Evolutionary conservation across 2,888 invertebrate species (phyloP).

Genomic region (Choristoneura rosaceana): DNA sequence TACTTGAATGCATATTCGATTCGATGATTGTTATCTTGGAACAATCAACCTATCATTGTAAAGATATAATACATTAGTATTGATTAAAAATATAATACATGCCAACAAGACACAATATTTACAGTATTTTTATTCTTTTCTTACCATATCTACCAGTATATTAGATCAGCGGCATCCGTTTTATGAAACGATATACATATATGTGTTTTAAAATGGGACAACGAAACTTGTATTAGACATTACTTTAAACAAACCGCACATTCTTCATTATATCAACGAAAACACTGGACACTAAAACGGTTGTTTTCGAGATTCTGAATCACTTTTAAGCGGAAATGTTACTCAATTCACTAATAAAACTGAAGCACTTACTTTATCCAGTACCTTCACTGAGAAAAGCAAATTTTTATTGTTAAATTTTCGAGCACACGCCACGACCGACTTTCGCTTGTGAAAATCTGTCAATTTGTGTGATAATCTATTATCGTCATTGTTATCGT

Average conservation of each 20-base stretch:
- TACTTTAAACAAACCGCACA: not conserved
- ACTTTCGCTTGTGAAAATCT: conserved; percentile 22
- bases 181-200: not conserved
- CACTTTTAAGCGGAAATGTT: not conserved
- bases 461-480: conserved; percentile 30
- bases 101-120: conserved; percentile 5
- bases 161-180: not conserved
- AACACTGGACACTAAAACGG: not conserved
- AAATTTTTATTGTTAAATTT: conserved; percentile 12
- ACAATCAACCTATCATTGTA: conserved; percentile 26
- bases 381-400: not conserved
- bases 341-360: conserved; percentile 1
- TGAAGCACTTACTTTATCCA: conserved; percentile 14
- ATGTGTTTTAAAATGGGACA: not conserved
- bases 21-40: conserved; percentile 18
- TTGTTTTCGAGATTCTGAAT: not conserved
- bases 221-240: not conserved
- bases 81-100: conserved; percentile 7
- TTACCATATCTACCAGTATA: not conserved
- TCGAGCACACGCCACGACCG: conserved; percentile 15
- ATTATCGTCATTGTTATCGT: conserved; percentile 35
- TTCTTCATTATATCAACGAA: conserved; percentile 7
- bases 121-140: not conserved
- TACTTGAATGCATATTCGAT: not conserved
- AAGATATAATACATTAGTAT: conserved; percentile 9